Evolutionary conservation across 2,113 vertebrate genomes (phyloP).

Genomic region (Megaceryle maxima): DNA sequence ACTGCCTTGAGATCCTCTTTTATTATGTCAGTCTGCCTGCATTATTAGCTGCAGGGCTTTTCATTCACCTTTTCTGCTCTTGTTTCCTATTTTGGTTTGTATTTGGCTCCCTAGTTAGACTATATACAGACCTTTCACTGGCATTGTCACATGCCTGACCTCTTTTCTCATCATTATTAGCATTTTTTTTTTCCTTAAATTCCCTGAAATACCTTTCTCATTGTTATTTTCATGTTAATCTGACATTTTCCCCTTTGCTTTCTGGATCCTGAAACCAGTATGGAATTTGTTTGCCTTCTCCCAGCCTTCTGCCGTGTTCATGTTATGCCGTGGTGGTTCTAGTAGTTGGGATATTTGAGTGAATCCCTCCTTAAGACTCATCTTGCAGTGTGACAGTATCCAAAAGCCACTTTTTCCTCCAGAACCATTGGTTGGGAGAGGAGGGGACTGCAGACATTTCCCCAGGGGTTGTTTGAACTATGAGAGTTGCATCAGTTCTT

Average conservation of each 20-base stretch:
- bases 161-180: not conserved
- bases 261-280: not conserved
- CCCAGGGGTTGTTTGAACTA: not conserved
- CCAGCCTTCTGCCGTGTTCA: not conserved
- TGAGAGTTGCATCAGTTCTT: rapidly evolving
- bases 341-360: not conserved
- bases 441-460: not conserved
- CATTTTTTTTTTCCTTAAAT: not conserved
- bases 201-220: not conserved
- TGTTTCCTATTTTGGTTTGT: not conserved
- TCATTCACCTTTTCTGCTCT: not conserved
- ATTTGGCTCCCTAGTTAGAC: not conserved
- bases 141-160: not conserved
- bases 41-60: not conserved
- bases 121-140: not conserved
- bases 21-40: not conserved
- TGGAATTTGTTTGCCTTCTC: not conserved
- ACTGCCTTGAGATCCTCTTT: not conserved
- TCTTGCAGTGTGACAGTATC: not conserved
- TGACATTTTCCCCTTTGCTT: not conserved
- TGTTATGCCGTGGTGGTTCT: not conserved
- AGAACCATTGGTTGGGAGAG: not conserved
- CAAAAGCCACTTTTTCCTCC: not conserved
- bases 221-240: not conserved
- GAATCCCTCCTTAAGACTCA: not conserved